These are phyloP conservation scores for Tamandua tetradactyla DNA, from an alignment of 2,797 vertebrate species.

Conservation along the genomic window DNA sequence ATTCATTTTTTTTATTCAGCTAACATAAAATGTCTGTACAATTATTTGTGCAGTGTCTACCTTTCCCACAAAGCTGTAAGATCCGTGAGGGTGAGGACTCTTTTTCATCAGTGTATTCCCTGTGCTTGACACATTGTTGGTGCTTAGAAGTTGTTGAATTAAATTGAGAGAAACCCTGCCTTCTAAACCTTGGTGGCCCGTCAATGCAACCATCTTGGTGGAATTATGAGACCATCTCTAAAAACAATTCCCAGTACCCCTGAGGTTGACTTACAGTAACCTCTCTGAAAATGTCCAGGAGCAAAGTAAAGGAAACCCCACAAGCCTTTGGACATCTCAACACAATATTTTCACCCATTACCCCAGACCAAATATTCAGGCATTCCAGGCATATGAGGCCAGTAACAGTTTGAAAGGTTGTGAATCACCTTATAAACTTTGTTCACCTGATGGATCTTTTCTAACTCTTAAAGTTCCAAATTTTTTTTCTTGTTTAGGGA, in stretches of 20 bases:
- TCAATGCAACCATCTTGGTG: background rate
- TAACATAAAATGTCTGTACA: background rate
- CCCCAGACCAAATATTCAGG: background rate
- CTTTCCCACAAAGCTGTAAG: background rate
- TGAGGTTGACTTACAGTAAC: background rate
- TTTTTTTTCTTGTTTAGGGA: background rate
- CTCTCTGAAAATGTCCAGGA: background rate
- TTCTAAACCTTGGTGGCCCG: background rate
- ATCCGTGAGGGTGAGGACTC: background rate
- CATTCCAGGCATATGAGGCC: background rate
- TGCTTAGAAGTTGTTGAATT: background rate
- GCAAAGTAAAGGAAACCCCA: background rate
- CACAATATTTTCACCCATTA: background rate
- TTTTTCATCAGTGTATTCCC: background rate
- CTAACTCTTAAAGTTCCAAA: background rate
- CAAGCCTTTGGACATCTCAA: background rate
- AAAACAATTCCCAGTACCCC: background rate
- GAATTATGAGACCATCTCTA: background rate
- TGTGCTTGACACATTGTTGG: background rate
- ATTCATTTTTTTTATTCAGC: background rate
- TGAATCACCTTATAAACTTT: background rate
- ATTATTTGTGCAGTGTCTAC: background rate
- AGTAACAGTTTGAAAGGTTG: background rate
- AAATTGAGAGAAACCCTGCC: background rate
- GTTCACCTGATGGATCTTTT: background rate